phyloP scores from a whole-genome alignment of 2,888 invertebrate species.

The Tromatobia lineatoria region DNA sequence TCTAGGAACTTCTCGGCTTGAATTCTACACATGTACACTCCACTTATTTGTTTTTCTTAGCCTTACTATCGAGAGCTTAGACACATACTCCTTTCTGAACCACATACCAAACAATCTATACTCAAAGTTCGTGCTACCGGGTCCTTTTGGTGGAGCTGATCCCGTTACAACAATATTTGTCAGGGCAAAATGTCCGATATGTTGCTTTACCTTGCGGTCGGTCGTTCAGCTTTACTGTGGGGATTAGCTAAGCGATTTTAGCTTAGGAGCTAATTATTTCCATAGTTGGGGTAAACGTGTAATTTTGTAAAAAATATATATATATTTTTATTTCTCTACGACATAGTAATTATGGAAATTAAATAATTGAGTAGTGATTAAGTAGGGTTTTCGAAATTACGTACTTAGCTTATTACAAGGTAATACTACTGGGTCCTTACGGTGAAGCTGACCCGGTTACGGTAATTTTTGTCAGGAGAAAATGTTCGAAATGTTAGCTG shows the following conservation, averaged over 20 bases:
- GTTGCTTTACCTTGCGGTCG: background rate
- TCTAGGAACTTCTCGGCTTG: slow-evolving; percentile 61
- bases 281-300: background rate
- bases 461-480: slow-evolving; percentile 6
- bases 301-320: background rate
- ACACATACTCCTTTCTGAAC: slow-evolving; percentile 36
- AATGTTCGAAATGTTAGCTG: background rate
- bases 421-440: background rate
- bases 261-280: background rate
- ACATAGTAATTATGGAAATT: too few species aligned
- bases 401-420: too few species aligned
- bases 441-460: background rate
- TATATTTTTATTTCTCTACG: background rate
- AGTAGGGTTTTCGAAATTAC: too few species aligned
- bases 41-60: slow-evolving; percentile 41
- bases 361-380: too few species aligned
- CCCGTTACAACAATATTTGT: background rate
- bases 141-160: background rate
- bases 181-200: background rate
- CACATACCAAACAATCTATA: slow-evolving; percentile 45
- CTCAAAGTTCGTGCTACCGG: slow-evolving; percentile 18
- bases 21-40: slow-evolving; percentile 22
- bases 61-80: slow-evolving; percentile 15
- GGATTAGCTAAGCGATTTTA: background rate
- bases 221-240: background rate